Percentiles rank a stretch among this genome's conserved stretches.
These are phyloP conservation scores for Agriopis aurantiaria DNA, from an alignment of 2,888 invertebrate species.

Conservation along the genomic window DNA sequence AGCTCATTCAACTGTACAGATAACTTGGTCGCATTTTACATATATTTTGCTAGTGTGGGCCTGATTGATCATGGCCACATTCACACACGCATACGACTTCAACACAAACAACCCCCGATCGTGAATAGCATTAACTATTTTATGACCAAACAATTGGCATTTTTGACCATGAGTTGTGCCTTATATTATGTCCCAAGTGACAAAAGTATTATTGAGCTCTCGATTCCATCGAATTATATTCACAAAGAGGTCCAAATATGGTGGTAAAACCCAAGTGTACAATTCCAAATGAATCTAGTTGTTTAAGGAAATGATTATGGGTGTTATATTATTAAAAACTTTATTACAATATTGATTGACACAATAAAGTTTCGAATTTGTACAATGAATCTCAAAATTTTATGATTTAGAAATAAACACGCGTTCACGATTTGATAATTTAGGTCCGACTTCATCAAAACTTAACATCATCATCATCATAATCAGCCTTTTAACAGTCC, in stretches of 20 bases:
- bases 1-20: no score
- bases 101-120: not conserved
- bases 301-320: not conserved
- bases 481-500: no score
- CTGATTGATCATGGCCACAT: not conserved
- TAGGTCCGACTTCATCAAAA: not conserved
- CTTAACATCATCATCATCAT: not conserved
- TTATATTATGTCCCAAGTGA: not conserved
- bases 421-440: not conserved
- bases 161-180: not conserved
- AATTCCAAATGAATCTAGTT: constrained; percentile 28
- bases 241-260: constrained; percentile 8
- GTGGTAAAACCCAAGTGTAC: constrained; percentile 13
- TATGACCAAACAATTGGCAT: not conserved
- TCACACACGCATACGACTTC: not conserved
- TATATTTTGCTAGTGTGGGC: no score
- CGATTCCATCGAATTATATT: constrained; percentile 26
- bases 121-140: not conserved
- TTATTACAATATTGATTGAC: not conserved
- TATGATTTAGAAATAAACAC: not conserved
- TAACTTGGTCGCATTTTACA: no score
- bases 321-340: not conserved
- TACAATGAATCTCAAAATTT: constrained; percentile 10
- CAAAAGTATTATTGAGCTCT: constrained; percentile 31
- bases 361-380: not conserved